Percentiles rank a stretch among this genome's conserved stretches.
Conservation (phyloP, 2,113 vertebrate genomes). For the Candoia aspera region DNA sequence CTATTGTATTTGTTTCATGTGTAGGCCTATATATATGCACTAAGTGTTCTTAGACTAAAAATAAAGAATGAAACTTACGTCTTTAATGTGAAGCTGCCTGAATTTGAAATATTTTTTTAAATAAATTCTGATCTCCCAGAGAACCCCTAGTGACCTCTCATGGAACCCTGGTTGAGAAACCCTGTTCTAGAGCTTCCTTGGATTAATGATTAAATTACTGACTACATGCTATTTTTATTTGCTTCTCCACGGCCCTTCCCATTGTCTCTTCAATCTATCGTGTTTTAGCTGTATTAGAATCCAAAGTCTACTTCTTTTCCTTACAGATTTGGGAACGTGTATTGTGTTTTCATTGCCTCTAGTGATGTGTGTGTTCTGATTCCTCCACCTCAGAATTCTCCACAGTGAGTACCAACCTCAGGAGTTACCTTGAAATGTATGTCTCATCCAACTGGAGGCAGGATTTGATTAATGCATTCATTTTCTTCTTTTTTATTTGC, state of each 20-base stretch:
- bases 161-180: no score
- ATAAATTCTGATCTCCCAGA: no score
- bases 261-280: background rate
- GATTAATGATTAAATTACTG: background rate
- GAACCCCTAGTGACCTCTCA: no score
- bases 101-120: no score
- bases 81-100: no score
- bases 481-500: conserved; percentile 32
- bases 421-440: background rate
- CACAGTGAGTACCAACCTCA: conserved; percentile 41
- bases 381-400: conserved; percentile 37
- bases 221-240: background rate
- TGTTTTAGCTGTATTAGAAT: background rate
- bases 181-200: background rate
- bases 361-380: conserved; percentile 68
- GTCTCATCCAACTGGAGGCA: no score
- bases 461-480: background rate
- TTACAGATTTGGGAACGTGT: conserved; percentile 70
- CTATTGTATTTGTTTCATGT: no score
- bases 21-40: no score
- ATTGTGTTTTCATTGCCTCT: conserved; percentile 72
- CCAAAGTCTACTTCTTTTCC: background rate
- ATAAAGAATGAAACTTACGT: no score
- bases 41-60: no score
- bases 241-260: background rate